Evolutionary conservation across 2,797 vertebrate genomes (phyloP).

Genomic region (Gorsachius magnificus): DNA sequence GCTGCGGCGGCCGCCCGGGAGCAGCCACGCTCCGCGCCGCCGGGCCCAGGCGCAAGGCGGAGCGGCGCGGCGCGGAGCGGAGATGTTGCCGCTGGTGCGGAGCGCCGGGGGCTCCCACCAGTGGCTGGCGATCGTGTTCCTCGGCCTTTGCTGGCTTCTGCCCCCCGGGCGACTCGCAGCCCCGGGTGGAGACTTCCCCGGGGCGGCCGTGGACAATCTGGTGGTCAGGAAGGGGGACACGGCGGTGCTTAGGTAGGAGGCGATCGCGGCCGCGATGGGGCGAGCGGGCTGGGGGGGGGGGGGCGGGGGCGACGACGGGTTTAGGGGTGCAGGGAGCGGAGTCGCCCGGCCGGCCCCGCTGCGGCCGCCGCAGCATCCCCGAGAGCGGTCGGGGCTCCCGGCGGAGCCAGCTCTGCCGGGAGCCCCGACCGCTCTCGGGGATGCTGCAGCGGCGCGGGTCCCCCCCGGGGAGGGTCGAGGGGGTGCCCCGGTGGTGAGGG

Average conservation of each 20-base stretch:
- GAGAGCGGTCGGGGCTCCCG: not conserved
- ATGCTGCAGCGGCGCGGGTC: not conserved
- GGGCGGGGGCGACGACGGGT: too few species aligned
- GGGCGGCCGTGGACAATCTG: conserved; percentile 87
- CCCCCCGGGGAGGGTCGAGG: not conserved
- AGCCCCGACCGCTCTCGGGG: not conserved
- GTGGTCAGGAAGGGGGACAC: conserved; percentile 97
- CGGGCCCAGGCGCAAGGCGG: not conserved
- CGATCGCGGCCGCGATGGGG: not conserved
- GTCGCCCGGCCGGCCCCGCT: not conserved
- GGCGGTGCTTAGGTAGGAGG: conserved; percentile 92
- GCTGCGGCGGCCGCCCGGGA: conserved; percentile 91
- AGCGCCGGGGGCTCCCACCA: conserved; percentile 94
- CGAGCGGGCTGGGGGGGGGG: not conserved
- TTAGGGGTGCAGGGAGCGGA: not conserved
- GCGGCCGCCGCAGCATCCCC: not conserved
- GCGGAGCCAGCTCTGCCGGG: too few species aligned
- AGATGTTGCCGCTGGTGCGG: conserved; percentile 93
- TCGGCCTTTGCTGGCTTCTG: conserved; percentile 93
- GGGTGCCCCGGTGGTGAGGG: not conserved
- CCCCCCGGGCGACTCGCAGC: conserved; percentile 73
- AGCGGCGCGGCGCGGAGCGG: conserved; percentile 73
- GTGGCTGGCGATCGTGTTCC: conserved; percentile 91
- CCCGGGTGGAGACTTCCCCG: conserved; percentile 84
- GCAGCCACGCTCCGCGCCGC: conserved; percentile 78